Percentiles rank a stretch among this genome's conserved stretches.
phyloP scores from a whole-genome alignment of 2,113 vertebrate species.

The Platycercus adscitus region DNA sequence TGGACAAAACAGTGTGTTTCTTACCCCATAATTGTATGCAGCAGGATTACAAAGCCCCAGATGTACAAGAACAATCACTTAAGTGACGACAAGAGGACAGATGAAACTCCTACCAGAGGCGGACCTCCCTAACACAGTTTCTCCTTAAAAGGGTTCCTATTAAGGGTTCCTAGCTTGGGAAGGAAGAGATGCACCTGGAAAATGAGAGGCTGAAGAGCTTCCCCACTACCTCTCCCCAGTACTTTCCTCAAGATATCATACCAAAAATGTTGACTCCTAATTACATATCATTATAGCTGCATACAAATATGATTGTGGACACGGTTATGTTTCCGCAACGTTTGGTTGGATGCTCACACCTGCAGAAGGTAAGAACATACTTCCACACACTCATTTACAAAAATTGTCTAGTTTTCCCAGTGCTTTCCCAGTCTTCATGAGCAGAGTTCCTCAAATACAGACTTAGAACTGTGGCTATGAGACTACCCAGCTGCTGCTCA shows the following conservation, averaged over 20 bases:
- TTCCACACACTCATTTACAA: background rate
- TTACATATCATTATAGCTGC: background rate
- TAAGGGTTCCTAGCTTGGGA: background rate
- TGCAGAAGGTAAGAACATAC: background rate
- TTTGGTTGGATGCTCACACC: background rate
- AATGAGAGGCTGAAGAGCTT: background rate
- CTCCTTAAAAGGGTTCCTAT: rapidly evolving
- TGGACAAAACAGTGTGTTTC: background rate
- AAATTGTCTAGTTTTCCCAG: background rate
- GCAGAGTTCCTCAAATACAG: background rate
- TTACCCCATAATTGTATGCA: background rate
- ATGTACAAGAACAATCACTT: background rate
- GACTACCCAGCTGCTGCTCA: background rate
- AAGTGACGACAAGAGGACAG: background rate
- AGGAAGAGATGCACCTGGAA: background rate
- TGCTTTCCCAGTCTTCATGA: background rate
- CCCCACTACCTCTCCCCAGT: background rate
- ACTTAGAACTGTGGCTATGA: background rate
- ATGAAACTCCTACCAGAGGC: background rate
- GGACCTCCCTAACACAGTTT: rapidly evolving
- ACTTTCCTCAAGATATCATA: background rate
- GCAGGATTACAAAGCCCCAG: background rate
- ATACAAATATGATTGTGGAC: background rate
- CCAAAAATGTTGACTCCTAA: background rate
- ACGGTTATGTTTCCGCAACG: background rate